A percentile compares a stretch with the other conserved stretches of the same genome.
Conservation (phyloP, 2,888 invertebrate species). For the Cactoblastis cactorum region DNA sequence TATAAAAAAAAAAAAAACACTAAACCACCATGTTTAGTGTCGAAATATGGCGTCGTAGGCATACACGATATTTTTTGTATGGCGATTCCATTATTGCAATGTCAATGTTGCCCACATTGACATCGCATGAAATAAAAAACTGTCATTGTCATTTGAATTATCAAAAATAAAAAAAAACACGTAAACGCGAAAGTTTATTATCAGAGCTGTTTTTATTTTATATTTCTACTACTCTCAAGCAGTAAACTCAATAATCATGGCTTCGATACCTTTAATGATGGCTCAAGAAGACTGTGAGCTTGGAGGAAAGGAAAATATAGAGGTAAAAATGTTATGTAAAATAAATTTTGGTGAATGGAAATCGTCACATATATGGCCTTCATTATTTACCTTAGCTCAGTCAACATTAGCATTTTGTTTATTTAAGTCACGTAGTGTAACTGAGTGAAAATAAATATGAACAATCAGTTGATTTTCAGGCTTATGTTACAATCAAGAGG, state of each 20-base stretch:
- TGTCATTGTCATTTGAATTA: constrained; percentile 15
- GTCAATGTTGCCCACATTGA: no score
- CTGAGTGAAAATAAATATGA: background rate
- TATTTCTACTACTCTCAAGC: constrained; percentile 17
- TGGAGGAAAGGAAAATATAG: constrained; percentile 81
- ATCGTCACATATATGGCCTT: constrained; percentile 19
- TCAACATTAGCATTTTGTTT: background rate
- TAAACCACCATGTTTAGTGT: no score
- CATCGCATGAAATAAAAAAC: background rate
- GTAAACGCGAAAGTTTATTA: constrained; percentile 27
- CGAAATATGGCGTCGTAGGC: no score
- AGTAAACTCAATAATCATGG: constrained; percentile 41
- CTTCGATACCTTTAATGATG: constrained; percentile 80
- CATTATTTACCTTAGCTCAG: constrained; percentile 5
- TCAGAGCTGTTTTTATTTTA: constrained; percentile 16
- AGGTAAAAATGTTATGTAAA: constrained; percentile 41
- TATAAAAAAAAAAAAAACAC: no score
- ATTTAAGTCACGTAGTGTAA: constrained; percentile 8
- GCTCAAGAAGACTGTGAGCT: constrained; percentile 83
- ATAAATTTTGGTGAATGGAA: constrained; percentile 16
- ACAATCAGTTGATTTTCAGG: background rate
- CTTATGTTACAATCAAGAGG: no score
- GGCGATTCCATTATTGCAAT: no score
- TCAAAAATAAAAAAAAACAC: constrained; percentile 20
- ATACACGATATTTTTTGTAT: no score